Base-by-base conservation (phyloP, 2,797 vertebrate genomes). In the Phoeniculus purpureus region DNA sequence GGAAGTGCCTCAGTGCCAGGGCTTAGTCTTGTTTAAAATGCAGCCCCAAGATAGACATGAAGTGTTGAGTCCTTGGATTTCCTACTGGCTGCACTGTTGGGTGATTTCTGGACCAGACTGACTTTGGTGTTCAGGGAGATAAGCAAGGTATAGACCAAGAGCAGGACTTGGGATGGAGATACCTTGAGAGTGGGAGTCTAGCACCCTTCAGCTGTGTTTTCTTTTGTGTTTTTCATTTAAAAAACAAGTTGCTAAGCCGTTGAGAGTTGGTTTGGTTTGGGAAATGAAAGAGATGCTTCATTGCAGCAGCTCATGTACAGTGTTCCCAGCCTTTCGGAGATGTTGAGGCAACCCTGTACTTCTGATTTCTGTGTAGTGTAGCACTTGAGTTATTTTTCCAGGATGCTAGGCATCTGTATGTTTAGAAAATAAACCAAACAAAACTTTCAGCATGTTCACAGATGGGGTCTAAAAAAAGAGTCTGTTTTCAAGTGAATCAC, bases 221-320 rank as follows among this genome's bases (percentile, higher is more conserved):
- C 15, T 59, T 61, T 67, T 43, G 60, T 25, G 61, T 1, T 3
- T 21, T 26, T 72, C 4, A 27, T 54, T 14, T 34, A 5, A n/a
- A n/a, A 34, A 9, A 40, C 4, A 48, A 20, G 9, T n/a, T 61
- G 50, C 29, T 15, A 29, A 20, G 7, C 10, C 75, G 45, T 4
- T 20, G 48, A 12, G 29, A 20, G 12, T 12, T 70, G 65, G 7
- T n/a, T 79, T 58, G 52, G 18, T 31, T 77, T 8, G 7, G 51
- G 45, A n/a, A 31, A 29, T 8, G 5, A 3, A 29, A 64, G 66
- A 40, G 45, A 12, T 12, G 15, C 21, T 66, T 47, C 17, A 3
- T 37, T 68, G n/a, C 17, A 67, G 66, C 6, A 4, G 37, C 12
- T 76, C 1, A 0, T 0, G 10, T 10, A 1, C 9, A 22, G 21